Evolutionary conservation across 2,888 invertebrate species (phyloP), one percentile per base, ranked within the genome.

Genomic region (Luperina testacea): DNA sequence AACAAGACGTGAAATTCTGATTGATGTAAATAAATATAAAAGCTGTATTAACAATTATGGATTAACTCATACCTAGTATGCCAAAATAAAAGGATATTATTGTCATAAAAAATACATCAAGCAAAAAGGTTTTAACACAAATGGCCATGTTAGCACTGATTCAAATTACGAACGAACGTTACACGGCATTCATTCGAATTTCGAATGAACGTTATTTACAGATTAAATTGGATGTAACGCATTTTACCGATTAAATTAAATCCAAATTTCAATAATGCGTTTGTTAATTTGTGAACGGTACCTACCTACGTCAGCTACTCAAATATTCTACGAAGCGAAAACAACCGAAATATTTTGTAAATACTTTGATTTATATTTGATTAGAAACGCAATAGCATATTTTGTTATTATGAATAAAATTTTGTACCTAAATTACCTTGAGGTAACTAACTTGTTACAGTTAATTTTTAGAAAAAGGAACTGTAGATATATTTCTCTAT

Each of bases 181-280:
- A 53, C 32, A 48, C 4, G 42, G 17, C 32, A 48, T 86, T 72
- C 59, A 76, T 70, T 86, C 64, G 48, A 65, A 82, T 76, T 86
- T n/a, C 68, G 42, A 82, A 76, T 82, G 9, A 82, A 75, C 38
- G 7, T 75, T 71, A 85, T 85, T 72, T 81, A 82, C 75, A 59
- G 59, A 75, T 83, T 72, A 73, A 83, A 77, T 63, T 71, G 51
- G 51, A 80, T 65, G 32, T 32, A 32, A 61, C 85, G 15, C 69
- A 61, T 85, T 82, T 64, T 38, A 64, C 27, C 13, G 27, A 72
- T 76, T 75, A 67, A 82, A 77, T 77, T 83, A 71, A 77, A 77
- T 76, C 59, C 73, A 67, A 51, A 74, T 83, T 86, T 86, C 74
- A 83, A 83, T 83, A 78, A 83, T 74, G 64, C 32, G 32, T 74